phyloP scores from a whole-genome alignment of 2,797 vertebrate genomes.

The Microctenopoma steveboyesi region DNA sequence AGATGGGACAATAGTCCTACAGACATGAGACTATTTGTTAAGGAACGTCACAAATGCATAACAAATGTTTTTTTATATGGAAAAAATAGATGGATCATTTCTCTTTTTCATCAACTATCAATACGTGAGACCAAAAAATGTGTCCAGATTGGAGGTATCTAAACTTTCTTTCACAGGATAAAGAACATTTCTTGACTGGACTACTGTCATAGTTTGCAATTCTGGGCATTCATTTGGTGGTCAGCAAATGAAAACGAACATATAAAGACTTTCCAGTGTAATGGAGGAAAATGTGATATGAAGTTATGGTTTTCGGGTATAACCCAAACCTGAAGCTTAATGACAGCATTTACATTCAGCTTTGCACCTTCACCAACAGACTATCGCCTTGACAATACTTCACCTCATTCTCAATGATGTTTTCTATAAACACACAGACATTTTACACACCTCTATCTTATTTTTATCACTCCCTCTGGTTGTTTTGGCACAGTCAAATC shows the following conservation, averaged over 20 bases:
- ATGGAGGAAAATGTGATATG: not conserved
- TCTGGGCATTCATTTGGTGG: too few relatives aligned
- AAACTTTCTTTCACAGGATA: too few relatives aligned
- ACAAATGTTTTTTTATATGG: too few relatives aligned
- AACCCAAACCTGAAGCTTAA: not conserved
- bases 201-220: not conserved
- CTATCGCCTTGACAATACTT: not conserved
- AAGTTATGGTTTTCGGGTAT: not conserved
- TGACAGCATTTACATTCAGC: not conserved
- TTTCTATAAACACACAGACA: constrained; percentile 20
- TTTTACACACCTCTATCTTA: not conserved
- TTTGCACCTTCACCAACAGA: not conserved
- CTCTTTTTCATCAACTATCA: not conserved
- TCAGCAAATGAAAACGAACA: too few relatives aligned
- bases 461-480: not conserved
- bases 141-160: too few relatives aligned
- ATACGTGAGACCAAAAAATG: too few relatives aligned
- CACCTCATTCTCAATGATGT: not conserved
- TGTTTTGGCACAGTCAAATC: constrained; percentile 4
- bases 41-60: not conserved
- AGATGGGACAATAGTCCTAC: not conserved
- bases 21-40: not conserved
- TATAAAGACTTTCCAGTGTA: not conserved
- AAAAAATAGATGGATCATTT: too few relatives aligned
- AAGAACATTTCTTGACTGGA: too few relatives aligned